Percentiles rank a stretch among this genome's conserved stretches.
Evolutionary conservation across 2,113 vertebrate species (phyloP).

Genomic region (Felis catus): F.catus_Fca126_mat1.0 CM031412.1:151507001-151507500

Average conservation of each 20-base stretch:
- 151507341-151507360: neutral
- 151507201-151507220: slow-evolving; percentile 69
- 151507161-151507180: slow-evolving; percentile 72
- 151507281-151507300: neutral
- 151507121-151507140: slow-evolving; percentile 65
- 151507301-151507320: neutral
- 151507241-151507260: slow-evolving; percentile 44
- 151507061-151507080: slow-evolving; percentile 69
- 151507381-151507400: neutral
- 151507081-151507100: slow-evolving; percentile 61
- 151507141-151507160: slow-evolving; percentile 37
- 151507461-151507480: neutral
- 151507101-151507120: slow-evolving; percentile 71
- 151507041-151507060: slow-evolving; percentile 80
- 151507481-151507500: neutral
- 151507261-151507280: slow-evolving; percentile 35
- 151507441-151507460: neutral
- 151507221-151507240: slow-evolving; percentile 30
- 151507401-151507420: neutral
- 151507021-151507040: slow-evolving; percentile 72
- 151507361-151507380: neutral
- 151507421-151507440: neutral
- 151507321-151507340: neutral
- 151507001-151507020: slow-evolving; percentile 70
- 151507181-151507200: slow-evolving; percentile 67